Evolutionary conservation across 2,113 vertebrate species (phyloP).

Genomic region (Thermophis baileyi): DNA sequence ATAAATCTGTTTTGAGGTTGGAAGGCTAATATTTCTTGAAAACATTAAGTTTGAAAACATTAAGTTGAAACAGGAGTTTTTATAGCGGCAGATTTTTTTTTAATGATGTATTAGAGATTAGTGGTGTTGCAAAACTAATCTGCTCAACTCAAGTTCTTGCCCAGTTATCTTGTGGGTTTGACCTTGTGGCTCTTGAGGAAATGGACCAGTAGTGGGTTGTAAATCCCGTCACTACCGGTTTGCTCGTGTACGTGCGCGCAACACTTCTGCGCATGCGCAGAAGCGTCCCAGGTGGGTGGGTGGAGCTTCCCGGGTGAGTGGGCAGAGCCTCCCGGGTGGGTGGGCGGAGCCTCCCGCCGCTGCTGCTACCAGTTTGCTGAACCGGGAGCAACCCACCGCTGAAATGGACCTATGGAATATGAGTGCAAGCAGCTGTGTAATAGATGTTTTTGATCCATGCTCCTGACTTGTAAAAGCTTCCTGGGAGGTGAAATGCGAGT

Average conservation of each 20-base stretch:
- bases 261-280: too few relatives aligned
- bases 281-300: too few relatives aligned
- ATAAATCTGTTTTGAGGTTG: neutral
- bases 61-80: neutral
- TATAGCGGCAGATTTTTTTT: neutral
- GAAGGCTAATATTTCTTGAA: neutral
- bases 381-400: too few relatives aligned
- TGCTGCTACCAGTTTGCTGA: too few relatives aligned
- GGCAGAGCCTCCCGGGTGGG: too few relatives aligned
- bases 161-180: neutral
- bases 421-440: neutral
- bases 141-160: neutral
- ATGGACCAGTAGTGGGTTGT: too few relatives aligned
- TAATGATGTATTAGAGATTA: neutral
- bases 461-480: neutral
- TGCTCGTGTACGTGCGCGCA: too few relatives aligned
- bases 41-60: neutral
- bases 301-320: too few relatives aligned
- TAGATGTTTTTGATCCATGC: neutral
- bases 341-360: too few relatives aligned
- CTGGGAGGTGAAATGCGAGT: neutral
- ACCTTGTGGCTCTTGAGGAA: neutral
- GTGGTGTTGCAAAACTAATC: neutral
- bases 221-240: too few relatives aligned
- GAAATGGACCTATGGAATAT: too few relatives aligned